Evolutionary conservation across 2,888 invertebrate species (phyloP).

Genomic region (Colostygia pectinataria): DNA sequence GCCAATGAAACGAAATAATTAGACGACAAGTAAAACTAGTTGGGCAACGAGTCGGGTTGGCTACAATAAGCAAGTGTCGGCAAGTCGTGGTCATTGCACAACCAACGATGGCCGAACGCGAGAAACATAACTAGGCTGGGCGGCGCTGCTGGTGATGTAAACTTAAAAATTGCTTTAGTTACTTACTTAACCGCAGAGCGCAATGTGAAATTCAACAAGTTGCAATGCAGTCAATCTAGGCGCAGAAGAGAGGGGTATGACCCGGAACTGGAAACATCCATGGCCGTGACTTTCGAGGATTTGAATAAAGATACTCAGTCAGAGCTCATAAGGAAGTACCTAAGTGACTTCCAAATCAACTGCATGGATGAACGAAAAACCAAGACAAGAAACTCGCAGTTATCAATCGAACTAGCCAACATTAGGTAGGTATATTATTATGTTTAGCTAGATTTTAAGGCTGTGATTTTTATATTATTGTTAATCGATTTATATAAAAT

Average conservation of each 20-base stretch:
- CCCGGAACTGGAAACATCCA: constrained; percentile 67
- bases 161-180: constrained; percentile 81
- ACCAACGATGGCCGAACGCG: constrained; percentile 78
- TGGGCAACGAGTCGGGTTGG: constrained; percentile 71
- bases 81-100: constrained; percentile 74
- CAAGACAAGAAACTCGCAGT: not conserved
- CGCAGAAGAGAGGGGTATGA: constrained; percentile 56
- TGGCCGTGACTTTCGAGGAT: constrained; percentile 58
- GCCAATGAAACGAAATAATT: constrained; percentile 71
- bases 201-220: constrained; percentile 72
- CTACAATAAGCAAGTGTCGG: constrained; percentile 80
- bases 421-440: not conserved
- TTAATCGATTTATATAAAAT: constrained; percentile 28
- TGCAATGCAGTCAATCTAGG: constrained; percentile 64
- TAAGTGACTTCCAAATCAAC: constrained; percentile 3
- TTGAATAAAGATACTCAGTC: constrained; percentile 17
- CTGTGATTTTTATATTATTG: not conserved
- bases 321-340: constrained; percentile 19
- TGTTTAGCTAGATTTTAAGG: no score
- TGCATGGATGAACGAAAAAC: constrained; percentile 6
- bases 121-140: constrained; percentile 82
- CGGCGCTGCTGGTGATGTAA: constrained; percentile 76
- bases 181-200: constrained; percentile 75
- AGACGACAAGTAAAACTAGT: constrained; percentile 75
- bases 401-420: not conserved